These are phyloP conservation scores for Leuctra nigra DNA, from an alignment of 2,888 invertebrate species.

Conservation along the genomic window DNA sequence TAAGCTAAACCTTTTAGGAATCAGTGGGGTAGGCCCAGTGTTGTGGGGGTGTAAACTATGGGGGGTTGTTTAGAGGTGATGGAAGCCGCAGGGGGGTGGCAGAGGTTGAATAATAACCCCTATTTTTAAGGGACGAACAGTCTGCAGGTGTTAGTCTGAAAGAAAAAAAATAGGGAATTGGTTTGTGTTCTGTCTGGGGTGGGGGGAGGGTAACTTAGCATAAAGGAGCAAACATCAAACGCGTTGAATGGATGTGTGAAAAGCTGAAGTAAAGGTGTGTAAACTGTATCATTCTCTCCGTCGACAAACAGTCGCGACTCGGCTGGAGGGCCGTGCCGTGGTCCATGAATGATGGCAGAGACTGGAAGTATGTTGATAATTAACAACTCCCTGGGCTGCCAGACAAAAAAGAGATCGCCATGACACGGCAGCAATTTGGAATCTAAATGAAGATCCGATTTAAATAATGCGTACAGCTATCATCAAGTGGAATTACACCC, in stretches of 20 bases:
- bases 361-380: no score
- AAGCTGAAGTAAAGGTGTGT: neutral
- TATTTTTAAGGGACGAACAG: slow-evolving; percentile 6
- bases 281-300: neutral
- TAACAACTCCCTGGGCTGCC: no score
- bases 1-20: slow-evolving; percentile 17
- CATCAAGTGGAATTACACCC: no score
- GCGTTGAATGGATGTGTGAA: slow-evolving; percentile 10
- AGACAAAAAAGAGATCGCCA: no score
- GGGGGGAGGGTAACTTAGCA: neutral
- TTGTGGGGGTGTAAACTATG: slow-evolving; percentile 14
- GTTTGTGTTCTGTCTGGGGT: neutral
- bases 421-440: no score
- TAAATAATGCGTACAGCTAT: no score
- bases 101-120: slow-evolving; percentile 15
- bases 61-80: slow-evolving; percentile 19
- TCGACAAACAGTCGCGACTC: no score
- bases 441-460: no score
- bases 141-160: slow-evolving; percentile 4
- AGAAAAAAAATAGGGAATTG: neutral
- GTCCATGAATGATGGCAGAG: no score
- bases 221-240: neutral
- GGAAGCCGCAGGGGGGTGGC: slow-evolving; percentile 8
- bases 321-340: no score
- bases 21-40: slow-evolving; percentile 10